Percentiles rank a stretch among this genome's conserved stretches.
Conservation (phyloP, 1,140 invertebrate genomes). For the Eulimnadia texana region DNA sequence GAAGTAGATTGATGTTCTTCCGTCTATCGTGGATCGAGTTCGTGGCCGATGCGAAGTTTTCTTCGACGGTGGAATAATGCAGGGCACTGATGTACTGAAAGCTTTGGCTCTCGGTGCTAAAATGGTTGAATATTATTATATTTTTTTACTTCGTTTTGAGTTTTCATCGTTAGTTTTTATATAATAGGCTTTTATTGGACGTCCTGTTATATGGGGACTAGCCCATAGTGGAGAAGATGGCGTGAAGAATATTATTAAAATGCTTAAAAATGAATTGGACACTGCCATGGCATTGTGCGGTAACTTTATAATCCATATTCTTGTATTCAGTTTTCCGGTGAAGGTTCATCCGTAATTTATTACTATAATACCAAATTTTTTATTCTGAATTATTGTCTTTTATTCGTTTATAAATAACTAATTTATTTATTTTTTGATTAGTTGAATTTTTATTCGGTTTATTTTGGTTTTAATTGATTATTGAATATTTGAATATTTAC, state of each 20-base stretch:
- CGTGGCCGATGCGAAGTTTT: conserved; percentile 30
- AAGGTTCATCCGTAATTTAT: neutral
- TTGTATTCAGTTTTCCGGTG: neutral
- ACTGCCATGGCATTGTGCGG: conserved; percentile 16
- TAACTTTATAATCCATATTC: neutral
- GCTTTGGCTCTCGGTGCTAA: conserved; percentile 35
- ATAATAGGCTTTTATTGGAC: conserved; percentile 15
- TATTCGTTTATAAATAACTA: neutral
- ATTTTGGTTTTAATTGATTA: neutral
- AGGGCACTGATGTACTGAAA: conserved; percentile 37
- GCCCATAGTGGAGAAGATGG: conserved; percentile 12
- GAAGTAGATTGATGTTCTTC: conserved; percentile 35
- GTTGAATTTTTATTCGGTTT: neutral
- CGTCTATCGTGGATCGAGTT: conserved; percentile 31
- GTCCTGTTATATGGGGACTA: conserved; percentile 16
- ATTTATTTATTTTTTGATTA: neutral
- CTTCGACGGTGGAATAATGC: conserved; percentile 36
- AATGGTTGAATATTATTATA: conserved; percentile 19
- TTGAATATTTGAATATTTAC: too few relatives aligned
- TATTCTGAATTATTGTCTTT: neutral
- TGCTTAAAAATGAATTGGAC: conserved; percentile 17
- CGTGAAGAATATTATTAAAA: conserved; percentile 7
- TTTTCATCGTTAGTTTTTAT: neutral
- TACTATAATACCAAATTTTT: neutral
- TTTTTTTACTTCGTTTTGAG: neutral